Percentiles rank a stretch among this genome's conserved stretches.
These are phyloP conservation scores for Coleophora deauratella DNA, from an alignment of 2,888 invertebrate species.

Conservation along the genomic window DNA sequence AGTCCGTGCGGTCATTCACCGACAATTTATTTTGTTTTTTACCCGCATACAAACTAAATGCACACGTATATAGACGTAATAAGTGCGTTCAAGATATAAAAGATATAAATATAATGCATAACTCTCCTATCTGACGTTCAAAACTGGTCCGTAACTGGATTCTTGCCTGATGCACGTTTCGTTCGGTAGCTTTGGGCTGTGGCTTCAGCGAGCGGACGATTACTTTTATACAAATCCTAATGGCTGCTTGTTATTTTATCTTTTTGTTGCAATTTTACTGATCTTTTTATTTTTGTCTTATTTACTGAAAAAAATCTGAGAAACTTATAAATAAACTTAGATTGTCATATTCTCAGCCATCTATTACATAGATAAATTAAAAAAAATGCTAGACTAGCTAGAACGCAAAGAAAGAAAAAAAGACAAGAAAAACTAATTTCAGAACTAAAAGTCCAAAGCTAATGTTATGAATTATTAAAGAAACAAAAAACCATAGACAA, in stretches of 20 bases:
- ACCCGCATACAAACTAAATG: slow-evolving; percentile 62
- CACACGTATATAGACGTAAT: slow-evolving; percentile 34
- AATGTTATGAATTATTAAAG: not conserved
- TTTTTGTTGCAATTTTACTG: no score
- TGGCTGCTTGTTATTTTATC: slow-evolving; percentile 7
- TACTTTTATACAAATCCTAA: slow-evolving; percentile 25
- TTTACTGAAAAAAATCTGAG: no score
- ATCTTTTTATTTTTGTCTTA: no score
- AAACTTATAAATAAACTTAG: no score
- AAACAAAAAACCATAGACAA: slow-evolving; percentile 33
- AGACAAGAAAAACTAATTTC: no score
- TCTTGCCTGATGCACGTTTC: slow-evolving; percentile 26
- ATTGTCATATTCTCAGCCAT: no score
- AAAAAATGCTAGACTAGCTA: no score
- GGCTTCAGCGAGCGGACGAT: slow-evolving; percentile 16
- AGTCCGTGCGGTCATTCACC: slow-evolving; percentile 55
- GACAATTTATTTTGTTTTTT: slow-evolving; percentile 64
- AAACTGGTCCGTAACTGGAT: slow-evolving; percentile 55
- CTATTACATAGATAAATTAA: no score
- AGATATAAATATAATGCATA: slow-evolving; percentile 48
- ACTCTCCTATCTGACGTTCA: slow-evolving; percentile 48
- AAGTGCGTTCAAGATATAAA: slow-evolving; percentile 9
- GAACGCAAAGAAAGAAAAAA: no score
- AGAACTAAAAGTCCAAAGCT: no score
- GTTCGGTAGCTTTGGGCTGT: slow-evolving; percentile 39